phyloP scores from a whole-genome alignment of 1,140 invertebrate genomes.

The Contarinia nasturtii region DNA sequence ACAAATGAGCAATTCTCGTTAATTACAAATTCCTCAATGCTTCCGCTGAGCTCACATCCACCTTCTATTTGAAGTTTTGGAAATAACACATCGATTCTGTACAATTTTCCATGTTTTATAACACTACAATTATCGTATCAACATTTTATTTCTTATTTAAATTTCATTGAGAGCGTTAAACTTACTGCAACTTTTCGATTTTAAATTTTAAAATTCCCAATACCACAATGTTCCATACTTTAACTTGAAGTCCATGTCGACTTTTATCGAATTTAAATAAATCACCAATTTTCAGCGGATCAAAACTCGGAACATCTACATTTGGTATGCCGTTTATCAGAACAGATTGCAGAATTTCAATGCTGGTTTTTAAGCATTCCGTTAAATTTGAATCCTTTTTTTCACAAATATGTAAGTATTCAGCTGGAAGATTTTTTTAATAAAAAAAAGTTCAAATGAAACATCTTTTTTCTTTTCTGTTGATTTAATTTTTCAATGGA shows the following conservation, averaged over 20 bases:
- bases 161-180: constrained; percentile 7
- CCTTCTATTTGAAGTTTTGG: no score
- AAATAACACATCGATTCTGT: no score
- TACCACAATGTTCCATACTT: constrained; percentile 31
- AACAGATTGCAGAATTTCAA: constrained; percentile 27
- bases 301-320: constrained; percentile 35
- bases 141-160: no score
- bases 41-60: no score
- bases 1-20: no score
- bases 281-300: constrained; percentile 39
- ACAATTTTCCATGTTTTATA: constrained; percentile 1
- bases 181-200: constrained; percentile 32
- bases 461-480: no score
- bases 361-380: constrained; percentile 30
- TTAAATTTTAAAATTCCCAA: constrained; percentile 36
- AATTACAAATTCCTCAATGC: no score
- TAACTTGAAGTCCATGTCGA: constrained; percentile 28
- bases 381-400: constrained; percentile 31
- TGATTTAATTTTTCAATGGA: no score
- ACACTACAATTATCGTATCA: neutral
- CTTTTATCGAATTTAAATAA: constrained; percentile 30
- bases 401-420: constrained; percentile 37
- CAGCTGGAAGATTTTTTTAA: constrained; percentile 24
- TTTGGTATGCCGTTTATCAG: constrained; percentile 30
- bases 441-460: no score